Base-by-base conservation (phyloP, 1,140 invertebrate species). In the Thalassaphorura encarpata region DNA sequence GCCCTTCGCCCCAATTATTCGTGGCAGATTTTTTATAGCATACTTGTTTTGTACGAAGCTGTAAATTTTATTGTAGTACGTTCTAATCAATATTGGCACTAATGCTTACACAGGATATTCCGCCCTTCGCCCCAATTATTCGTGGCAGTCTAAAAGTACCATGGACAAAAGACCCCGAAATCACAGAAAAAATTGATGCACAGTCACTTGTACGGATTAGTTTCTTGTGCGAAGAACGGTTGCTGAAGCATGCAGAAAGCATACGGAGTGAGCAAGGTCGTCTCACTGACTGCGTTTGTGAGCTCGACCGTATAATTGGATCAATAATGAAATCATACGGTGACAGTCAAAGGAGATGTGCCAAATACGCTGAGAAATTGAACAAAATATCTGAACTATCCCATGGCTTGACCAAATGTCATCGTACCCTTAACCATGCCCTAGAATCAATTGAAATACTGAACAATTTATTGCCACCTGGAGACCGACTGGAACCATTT, bases 91-190 rank as follows among this genome's bases (percentile, higher is more conserved):
- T 19, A 18, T 56, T 54, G 15, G 46, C 49, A 45, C 40, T 60
- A 19, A 36, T 41, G 28, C 39, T 21, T 5, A 41, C 45, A 42
- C 72, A 85, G 72, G 83, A 76, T 62, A 89, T 95, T 62, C 90
- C 91, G 11, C 87, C 89, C 71, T 95, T 97, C 70, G 72, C 93
- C 47, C 92, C 92, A 1, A 91, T 96, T 23, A 89, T 97, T 80
- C 71, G 88, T 40, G 88, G 87, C 8, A 89, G 89, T 0, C 70
- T 94, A 2, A 90, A 88, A 58, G 73, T 91, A 42, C 87, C 89
- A 0, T 86, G 85, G 27, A 83, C 84, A 1, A 76, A 87, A 45
- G 91, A 95, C 72, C 82, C 84, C 0, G 91, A 95, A 70, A 80
- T 92, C 5, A 72, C 93, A 5, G 90, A 94, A 71, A 80, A 90